These are phyloP conservation scores for Zaprionus africanus DNA, from an alignment of 1,140 invertebrate species.

Conservation along the genomic window DNA sequence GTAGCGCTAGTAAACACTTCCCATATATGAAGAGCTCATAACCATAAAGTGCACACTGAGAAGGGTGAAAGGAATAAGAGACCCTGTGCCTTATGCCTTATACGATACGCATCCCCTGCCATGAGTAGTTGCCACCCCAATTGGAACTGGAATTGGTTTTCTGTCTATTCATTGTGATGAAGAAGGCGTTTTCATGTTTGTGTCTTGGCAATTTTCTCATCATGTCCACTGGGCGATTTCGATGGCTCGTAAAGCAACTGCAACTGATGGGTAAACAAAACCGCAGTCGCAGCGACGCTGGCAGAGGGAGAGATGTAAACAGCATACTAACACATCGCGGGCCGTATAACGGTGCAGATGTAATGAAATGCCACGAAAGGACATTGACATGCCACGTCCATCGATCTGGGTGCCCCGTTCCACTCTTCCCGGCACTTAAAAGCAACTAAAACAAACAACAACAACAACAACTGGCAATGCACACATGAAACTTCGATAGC, in stretches of 20 bases:
- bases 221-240: conserved; percentile 43
- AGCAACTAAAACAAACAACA: conserved; percentile 61
- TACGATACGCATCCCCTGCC: neutral
- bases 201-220: conserved; percentile 57
- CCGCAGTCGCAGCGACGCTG: conserved; percentile 22
- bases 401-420: conserved; percentile 48
- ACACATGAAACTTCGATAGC: conserved; percentile 45
- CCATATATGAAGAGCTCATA: conserved; percentile 54
- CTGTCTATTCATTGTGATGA: conserved; percentile 58
- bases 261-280: conserved; percentile 53
- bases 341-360: conserved; percentile 47
- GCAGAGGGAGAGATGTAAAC: neutral
- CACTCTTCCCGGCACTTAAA: conserved; percentile 37
- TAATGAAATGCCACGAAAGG: conserved; percentile 75
- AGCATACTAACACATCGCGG: conserved; percentile 29
- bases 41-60: conserved; percentile 27
- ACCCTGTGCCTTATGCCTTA: neutral
- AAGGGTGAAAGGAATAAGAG: conserved; percentile 43
- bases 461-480: conserved; percentile 40
- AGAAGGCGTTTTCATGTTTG: conserved; percentile 55
- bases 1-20: conserved; percentile 56
- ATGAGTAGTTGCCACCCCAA: neutral
- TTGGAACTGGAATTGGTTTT: conserved; percentile 39
- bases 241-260: conserved; percentile 53
- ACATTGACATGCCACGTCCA: conserved; percentile 76